Conservation (phyloP, 2,113 vertebrate species). For the Canis aureus region DNA sequence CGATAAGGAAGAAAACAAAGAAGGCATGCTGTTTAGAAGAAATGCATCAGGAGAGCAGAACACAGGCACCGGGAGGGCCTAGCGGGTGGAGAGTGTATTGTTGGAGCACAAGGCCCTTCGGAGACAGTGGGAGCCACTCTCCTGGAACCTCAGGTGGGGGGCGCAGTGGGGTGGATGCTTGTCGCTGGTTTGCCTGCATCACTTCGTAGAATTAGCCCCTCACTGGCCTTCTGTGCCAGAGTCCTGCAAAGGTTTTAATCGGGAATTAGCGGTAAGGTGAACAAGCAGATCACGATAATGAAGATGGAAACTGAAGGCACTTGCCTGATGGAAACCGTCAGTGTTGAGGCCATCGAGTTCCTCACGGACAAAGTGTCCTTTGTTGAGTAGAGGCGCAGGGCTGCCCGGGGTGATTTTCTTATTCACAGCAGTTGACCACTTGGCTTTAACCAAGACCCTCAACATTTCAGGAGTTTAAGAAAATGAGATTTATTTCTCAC, state of each 20-base stretch:
- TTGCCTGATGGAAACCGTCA: not conserved
- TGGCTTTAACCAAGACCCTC: not conserved
- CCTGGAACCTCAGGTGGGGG: not conserved
- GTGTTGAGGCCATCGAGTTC: not conserved
- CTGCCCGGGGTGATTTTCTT: not conserved
- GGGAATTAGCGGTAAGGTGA: not conserved
- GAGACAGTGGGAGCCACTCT: not conserved
- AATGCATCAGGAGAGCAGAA: not conserved
- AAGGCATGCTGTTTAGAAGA: not conserved
- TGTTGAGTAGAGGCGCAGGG: not conserved
- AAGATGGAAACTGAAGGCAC: not conserved
- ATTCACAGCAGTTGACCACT: not conserved
- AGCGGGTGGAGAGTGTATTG: not conserved
- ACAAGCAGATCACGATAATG: not conserved
- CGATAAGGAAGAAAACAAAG: not conserved
- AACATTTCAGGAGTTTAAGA: not conserved
- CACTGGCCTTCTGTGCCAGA: not conserved
- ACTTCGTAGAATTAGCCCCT: not conserved
- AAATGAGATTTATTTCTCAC: not conserved
- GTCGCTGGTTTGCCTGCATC: rapidly evolving
- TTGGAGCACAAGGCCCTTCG: not conserved
- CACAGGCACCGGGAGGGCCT: not conserved
- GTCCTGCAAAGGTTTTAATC: not conserved
- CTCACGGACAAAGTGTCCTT: not conserved
- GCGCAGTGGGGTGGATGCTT: not conserved